Conservation (phyloP, 2,888 invertebrate species). For the Nephrotoma appendiculata region DNA sequence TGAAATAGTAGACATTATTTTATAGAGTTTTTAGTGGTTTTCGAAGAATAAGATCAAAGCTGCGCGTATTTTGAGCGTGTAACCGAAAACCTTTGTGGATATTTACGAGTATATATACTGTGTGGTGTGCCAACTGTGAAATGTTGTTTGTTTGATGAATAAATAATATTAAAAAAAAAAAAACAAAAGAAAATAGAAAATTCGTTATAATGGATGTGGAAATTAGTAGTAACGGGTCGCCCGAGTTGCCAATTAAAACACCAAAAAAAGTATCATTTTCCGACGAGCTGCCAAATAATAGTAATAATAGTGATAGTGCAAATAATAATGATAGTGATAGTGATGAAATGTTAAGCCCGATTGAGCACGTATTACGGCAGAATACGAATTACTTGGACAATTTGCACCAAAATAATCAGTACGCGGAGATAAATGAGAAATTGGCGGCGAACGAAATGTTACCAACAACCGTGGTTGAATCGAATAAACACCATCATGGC, state of each 20-base stretch:
- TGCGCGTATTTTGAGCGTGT: background rate
- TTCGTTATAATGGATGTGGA: background rate
- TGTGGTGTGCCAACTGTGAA: background rate
- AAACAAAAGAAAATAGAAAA: background rate
- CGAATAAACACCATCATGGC: background rate
- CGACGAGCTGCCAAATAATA: constrained; percentile 21
- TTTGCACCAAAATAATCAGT: constrained; percentile 19
- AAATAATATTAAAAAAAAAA: background rate
- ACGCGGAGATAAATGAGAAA: background rate
- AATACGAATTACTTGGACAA: constrained; percentile 27
- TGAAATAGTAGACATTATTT: background rate
- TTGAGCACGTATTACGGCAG: constrained; percentile 24
- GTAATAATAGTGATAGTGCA: background rate
- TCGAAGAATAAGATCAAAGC: background rate
- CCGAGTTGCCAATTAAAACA: constrained; percentile 12
- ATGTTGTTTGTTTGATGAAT: background rate
- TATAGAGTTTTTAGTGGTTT: background rate
- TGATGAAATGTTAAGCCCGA: constrained; percentile 9
- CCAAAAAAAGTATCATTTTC: constrained; percentile 33
- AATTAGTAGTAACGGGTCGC: background rate
- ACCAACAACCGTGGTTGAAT: background rate
- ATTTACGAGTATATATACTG: background rate
- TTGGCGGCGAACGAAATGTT: background rate
- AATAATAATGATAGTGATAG: background rate
- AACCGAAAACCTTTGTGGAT: background rate